Base-by-base conservation (phyloP, 2,797 vertebrate species). In the Margarornis squamiger region DNA sequence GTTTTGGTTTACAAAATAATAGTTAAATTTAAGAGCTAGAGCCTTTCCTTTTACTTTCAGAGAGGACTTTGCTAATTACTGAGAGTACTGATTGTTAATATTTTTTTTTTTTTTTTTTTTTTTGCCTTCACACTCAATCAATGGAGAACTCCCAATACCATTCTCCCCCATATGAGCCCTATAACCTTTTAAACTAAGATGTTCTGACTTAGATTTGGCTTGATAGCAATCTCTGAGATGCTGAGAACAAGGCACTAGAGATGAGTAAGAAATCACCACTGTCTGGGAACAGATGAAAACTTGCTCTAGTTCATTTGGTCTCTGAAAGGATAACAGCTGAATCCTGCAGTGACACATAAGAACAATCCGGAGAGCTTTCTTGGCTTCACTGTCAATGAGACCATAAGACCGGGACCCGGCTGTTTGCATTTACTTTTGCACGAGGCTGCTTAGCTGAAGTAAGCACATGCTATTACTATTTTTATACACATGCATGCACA, bases 341-440 rank as follows among this genome's bases (percentile, higher is more conserved):
- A 2, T 27, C 39, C 30, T 48, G 59, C 43, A 58, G 49, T 8
- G 57, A 16, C 0, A 0, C 32, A 46, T 71, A 46, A 36, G 48
- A 51, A 57, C 7, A 4, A 54, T 14, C 61, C n/a, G 4, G 19
- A n/a, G 30, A 38, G 32, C 5, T 68, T 45, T 34, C 29, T 45
- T 62, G 52, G 59, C 17, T 51, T 54, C 14, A 3, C 8, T 4
- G 10, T 29, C 10, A 2, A 3, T n/a, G n/a, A 48, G 22, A n/a
- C 30, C 46, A 18, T 41, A 13, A 52, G 45, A 12, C 20, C 36
- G 46, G 12, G 48, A 15, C 55, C 21, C 48, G 27, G 82, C 86
- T 86, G 77, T 90, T 97, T 95, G 70, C 75, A 75, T 83, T 82
- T 45, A 43, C n/a, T 8, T 48, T 19, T 81, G 29, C 70, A 7